phyloP scores from a whole-genome alignment of 2,888 invertebrate genomes.

The Conchocele bisecta region DNA sequence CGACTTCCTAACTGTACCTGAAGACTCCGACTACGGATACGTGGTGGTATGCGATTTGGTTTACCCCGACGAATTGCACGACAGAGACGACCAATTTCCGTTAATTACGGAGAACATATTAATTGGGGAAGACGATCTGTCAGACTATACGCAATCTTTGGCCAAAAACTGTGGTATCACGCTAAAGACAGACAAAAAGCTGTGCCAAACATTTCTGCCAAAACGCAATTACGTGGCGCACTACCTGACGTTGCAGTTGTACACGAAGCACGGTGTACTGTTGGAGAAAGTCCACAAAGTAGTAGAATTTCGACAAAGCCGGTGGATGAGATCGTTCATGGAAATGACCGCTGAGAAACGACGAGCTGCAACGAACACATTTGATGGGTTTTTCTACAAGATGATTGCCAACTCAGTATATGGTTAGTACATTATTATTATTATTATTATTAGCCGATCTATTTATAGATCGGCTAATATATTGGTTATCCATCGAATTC shows the following conservation, averaged over 20 bases:
- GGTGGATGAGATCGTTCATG: background rate
- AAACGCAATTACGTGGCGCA: conserved; percentile 1
- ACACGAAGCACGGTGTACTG: background rate
- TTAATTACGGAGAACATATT: background rate
- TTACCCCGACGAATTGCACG: conserved; percentile 1
- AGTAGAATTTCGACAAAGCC: background rate
- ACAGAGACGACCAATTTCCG: background rate
- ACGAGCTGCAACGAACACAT: background rate
- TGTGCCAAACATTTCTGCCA: conserved; percentile 12
- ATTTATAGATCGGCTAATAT: too few species aligned
- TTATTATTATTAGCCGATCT: too few species aligned
- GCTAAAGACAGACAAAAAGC: background rate
- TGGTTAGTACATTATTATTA: too few species aligned
- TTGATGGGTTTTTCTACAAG: background rate
- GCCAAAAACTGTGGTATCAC: background rate
- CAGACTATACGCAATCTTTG: background rate
- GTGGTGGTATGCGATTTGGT: conserved; percentile 2
- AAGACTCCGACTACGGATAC: conserved; percentile 9
- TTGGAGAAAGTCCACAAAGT: background rate
- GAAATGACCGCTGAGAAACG: background rate
- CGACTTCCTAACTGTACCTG: background rate
- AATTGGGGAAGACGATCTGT: conserved; percentile 3
- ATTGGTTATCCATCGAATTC: too few species aligned
- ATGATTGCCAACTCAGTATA: background rate
- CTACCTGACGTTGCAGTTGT: conserved; percentile 9